Evolutionary conservation across 1,140 invertebrate genomes (phyloP), one percentile per base, ranked within the genome.

Genomic region (Drosophila prosaltans): DNA sequence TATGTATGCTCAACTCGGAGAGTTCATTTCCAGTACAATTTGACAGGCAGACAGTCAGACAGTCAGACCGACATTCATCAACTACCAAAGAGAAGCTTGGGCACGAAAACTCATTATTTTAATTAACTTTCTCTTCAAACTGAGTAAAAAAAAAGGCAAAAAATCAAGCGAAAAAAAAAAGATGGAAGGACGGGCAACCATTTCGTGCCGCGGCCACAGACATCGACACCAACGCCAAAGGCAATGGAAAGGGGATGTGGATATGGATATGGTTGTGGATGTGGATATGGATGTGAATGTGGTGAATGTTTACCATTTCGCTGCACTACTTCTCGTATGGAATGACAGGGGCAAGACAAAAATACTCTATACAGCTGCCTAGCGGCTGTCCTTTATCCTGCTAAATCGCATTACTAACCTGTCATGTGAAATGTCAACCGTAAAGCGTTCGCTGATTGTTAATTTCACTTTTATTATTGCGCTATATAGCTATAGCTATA

Each of bases 351-450:
- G 65, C 45, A 28, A 54, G 24, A 51, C 40, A 45, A 71, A 55
- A 63, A 36, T 36, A 36, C n/a, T 45, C 60, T 40, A 48, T 65
- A 36, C 63, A 41, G 43, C 32, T 65, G 48, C 30, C 51, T 55
- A 69, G 78, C 68, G 69, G 80, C 75, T 85, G 81, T 91, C 90
- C 90, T 89, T 89, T 89, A 91, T 91, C 86, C 90, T 81, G 83
- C 75, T 91, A 89, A 91, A 91, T 91, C 90, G 86, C 88, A 90
- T 91, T 91, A 90, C 90, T 78, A 89, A 88, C 84, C 90, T 91
- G 86, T 91, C 90, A 91, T 90, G 90, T 90, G 90, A 88, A 90
- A 90, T 91, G 90, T 91, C 86, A 91, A 90, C 82, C 85, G 82
- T 90, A 84, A 90, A 91, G 82, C 90, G 90, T 89, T 83, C 81